phyloP scores from a whole-genome alignment of 2,797 vertebrate genomes.

The Sandelia bainsii region DNA sequence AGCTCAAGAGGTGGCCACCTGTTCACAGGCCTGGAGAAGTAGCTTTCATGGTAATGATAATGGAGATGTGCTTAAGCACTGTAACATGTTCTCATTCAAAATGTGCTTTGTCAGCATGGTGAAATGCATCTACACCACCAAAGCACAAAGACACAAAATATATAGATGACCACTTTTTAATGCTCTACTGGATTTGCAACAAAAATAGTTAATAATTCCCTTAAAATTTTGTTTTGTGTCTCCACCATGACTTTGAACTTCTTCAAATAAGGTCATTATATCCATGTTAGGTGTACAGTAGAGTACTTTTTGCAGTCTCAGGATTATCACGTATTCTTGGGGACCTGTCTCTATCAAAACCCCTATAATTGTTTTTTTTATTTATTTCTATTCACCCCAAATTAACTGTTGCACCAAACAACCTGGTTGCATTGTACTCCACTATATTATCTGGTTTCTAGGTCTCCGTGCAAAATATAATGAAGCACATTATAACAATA shows the following conservation, averaged over 20 bases:
- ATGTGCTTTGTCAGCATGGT: neutral
- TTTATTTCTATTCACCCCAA: no score
- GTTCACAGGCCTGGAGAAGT: constrained; percentile 39
- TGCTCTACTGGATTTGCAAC: neutral
- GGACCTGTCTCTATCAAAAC: no score
- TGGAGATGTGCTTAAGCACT: constrained; percentile 17
- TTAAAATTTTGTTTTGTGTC: neutral
- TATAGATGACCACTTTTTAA: neutral
- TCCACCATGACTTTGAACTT: no score
- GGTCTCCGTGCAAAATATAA: no score
- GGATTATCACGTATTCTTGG: no score
- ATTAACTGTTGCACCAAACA: no score
- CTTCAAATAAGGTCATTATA: no score
- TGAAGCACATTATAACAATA: no score
- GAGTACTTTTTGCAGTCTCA: neutral
- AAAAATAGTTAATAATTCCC: neutral
- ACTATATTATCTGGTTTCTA: no score
- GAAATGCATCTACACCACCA: neutral
- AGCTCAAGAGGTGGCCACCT: constrained; percentile 58
- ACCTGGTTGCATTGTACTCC: no score
- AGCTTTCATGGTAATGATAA: constrained; percentile 35
- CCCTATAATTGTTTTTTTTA: no score
- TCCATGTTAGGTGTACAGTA: neutral
- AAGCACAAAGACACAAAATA: neutral
- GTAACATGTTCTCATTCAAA: constrained; percentile 15